Evolutionary conservation across 2,888 invertebrate species (phyloP).

Genomic region (Neoscelio sp.): DNA sequence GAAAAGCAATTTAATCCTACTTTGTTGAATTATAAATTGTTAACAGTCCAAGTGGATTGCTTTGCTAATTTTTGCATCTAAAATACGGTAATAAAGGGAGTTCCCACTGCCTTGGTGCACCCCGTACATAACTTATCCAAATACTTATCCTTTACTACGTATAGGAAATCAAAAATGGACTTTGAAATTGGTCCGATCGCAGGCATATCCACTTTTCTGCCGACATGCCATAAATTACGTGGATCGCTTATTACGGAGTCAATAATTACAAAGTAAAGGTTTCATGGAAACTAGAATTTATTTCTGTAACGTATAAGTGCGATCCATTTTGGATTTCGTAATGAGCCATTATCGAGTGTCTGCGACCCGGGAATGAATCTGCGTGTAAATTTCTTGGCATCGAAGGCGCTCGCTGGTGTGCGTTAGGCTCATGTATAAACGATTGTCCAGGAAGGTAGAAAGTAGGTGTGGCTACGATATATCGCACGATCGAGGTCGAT

Average conservation of each 20-base stretch:
- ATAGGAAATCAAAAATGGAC: too few species aligned
- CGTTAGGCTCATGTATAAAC: slow-evolving; percentile 58
- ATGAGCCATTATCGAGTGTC: slow-evolving; percentile 19
- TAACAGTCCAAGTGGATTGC: too few species aligned
- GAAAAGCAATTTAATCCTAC: too few species aligned
- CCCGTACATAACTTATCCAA: too few species aligned
- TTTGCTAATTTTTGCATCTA: too few species aligned
- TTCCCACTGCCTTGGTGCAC: too few species aligned
- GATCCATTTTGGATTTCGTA: slow-evolving; percentile 29
- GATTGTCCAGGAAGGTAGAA: slow-evolving; percentile 77
- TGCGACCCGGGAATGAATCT: slow-evolving; percentile 24
- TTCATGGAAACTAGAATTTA: slow-evolving; percentile 13
- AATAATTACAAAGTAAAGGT: slow-evolving; percentile 20
- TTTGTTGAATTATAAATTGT: too few species aligned
- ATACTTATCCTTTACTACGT: too few species aligned
- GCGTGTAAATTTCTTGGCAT: slow-evolving; percentile 27
- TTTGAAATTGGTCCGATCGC: too few species aligned
- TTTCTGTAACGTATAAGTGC: slow-evolving; percentile 12
- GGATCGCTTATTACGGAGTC: slow-evolving; percentile 20
- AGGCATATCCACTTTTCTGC: too few species aligned
- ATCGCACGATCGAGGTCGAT: slow-evolving; percentile 73
- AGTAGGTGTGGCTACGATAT: slow-evolving; percentile 76
- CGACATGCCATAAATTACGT: slow-evolving; percentile 13
- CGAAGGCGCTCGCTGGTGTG: slow-evolving; percentile 26
- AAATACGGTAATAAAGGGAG: too few species aligned